Base-by-base conservation (phyloP, 1,140 invertebrate genomes). In the Anastrepha ludens region DNA sequence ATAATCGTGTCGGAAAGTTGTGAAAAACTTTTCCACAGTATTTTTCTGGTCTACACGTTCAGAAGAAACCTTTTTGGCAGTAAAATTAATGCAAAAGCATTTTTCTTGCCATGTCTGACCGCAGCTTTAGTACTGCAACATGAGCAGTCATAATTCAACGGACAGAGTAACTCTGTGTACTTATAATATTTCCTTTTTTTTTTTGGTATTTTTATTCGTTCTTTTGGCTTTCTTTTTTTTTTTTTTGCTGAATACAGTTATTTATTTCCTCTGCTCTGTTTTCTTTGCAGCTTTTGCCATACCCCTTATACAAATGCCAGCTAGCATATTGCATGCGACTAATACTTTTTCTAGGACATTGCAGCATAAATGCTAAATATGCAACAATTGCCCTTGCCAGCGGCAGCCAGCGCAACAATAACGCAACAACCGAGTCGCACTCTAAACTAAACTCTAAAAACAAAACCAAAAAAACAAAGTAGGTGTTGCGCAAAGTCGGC, bases 331-430 rank as follows among this genome's bases (percentile, higher is more conserved):
- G 74, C 47, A 41, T 2, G 47, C 74, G 74, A 55, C 74, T 55
- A n/a, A 81, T n/a, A 55, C 50, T 55, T 55, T 81, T 81, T 81
- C 74, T 81, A 41, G 74, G 74, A 41, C 74, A 81, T 81, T 81
- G 74, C 74, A 55, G 74, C 74, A 55, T 81, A 81, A 81, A 81
- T 81, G 74, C 74, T 81, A 81, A 81, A 81, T 81, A 81, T 81
- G 74, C 74, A 81, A 81, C 74, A 81, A 81, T 81, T 81, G 74
- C 55, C 74, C 74, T 81, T 81, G 74, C 74, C 74, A 50, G 17
- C 74, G 47, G 47, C 47, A 50, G 2, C 55, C 8, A 20, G n/a
- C 15, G 74, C 17, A 81, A 62, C 60, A 17, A 4, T 13, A 62
- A 62, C 13, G 60, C 60, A 17, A n/a, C 13, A 62, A 29, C 29